Base-by-base conservation (phyloP, 2,888 invertebrate genomes). In the Bibio marci region DNA sequence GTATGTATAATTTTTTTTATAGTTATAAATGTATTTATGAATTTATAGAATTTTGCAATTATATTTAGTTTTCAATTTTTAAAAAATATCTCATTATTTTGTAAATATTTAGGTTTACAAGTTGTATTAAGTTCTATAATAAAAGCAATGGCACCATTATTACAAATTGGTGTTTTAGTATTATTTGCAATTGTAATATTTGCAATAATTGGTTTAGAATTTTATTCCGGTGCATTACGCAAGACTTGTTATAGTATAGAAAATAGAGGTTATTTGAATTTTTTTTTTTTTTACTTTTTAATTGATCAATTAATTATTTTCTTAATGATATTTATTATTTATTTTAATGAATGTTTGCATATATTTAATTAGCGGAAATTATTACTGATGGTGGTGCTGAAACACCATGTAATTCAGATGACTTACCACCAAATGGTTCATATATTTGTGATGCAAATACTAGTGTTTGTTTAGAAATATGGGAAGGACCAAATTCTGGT, bases 91-190 rank as follows among this genome's bases (percentile, higher is more conserved):
- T n/a, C n/a, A n/a, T n/a, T n/a, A n/a, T n/a, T n/a, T n/a, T n/a
- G n/a, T n/a, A n/a, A n/a, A n/a, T n/a, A n/a, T 22, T 6, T 69
- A 98, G 97, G 97, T 81, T 81, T 98, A 71, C 98, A 98, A 80
- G 98, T 98, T 69, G 98, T 98, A 66, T 76, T 98, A 72, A 98
- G 98, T 76, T 98, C 98, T 63, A 98, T 98, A 70, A 91, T 98
- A 72, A 94, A 97, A 73, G 98, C 98, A 55, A 98, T 98, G 98
- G 97, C 97, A 55, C 98, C 98, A 55, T 73, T 98, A 72, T 81
- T 98, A 65, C 98, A 98, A 75, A 98, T 98, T 65, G 97, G 94
- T 64, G 75, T 98, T 66, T 76, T 98, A 74, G 98, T 98, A 69
- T 79, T 98, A 69, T 98, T 98, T 71, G 98, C 97, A 67, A 98